Base-by-base conservation (phyloP, 2,888 invertebrate genomes). In the Suillia variegata region DNA sequence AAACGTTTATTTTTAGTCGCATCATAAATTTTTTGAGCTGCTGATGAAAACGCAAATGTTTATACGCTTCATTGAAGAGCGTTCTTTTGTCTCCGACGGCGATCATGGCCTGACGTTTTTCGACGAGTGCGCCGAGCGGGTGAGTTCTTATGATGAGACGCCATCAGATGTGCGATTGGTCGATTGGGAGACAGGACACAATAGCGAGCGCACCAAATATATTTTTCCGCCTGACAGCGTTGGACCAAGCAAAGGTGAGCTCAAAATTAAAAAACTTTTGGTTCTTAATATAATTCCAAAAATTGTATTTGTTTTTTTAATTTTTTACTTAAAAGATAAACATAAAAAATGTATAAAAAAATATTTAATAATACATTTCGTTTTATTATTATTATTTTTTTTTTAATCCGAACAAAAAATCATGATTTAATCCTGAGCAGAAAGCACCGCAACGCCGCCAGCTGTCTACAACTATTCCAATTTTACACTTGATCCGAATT, bases 1-100 rank as follows among this genome's bases (percentile, higher is more conserved):
- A 51, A 34, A 50, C 1, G 33, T 17, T 58, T 17, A 12, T 49
- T 76, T 70, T 1, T 78, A 87, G 87, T 85, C 90, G 18, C 89
- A 93, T 74, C 90, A 91, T 57, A 91, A 94, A 78, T 98, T 98
- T 85, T 98, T 92, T 84, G 88, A 88, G 31, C 85, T 93, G 68
- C 84, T 97, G 78, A 92, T 95, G 87, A 90, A 90, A 72, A 98
- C 98, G 1, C 98, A 98, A 84, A 95, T 96, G 92, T 98, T 98
- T 84, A 96, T 94, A 67, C 89, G 97, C 54, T 99, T 99, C 82
- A 98, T 99, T 65, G 98, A 99, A 82, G 99, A 99, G 81, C 87
- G 98, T 18, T 97, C 97, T 68, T 98, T 99, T 83, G 96, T 98
- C 0, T 96, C 96, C n/a, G 98, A 98, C 77, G 94, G 93, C 73